Base-by-base conservation (phyloP, 2,113 vertebrate species). In the Candoia aspera region DNA sequence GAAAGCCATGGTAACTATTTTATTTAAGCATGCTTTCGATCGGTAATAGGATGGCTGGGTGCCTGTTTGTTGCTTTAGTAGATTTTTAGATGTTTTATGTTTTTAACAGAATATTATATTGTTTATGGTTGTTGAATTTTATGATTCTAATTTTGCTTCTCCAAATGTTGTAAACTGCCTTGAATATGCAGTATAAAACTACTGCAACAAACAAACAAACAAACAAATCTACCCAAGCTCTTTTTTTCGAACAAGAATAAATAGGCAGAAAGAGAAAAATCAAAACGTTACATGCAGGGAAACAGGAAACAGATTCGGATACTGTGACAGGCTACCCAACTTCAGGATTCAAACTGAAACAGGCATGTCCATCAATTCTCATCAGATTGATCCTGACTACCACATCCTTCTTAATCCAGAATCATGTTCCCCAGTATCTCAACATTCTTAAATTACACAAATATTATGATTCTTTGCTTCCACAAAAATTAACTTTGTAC, bases 211-310 rank as follows among this genome's bases (percentile, higher is more conserved):
- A 79, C 73, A 79, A 33, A 79, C 29, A 19, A 68, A 79, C 29
- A 19, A 68, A 37, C 24, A 49, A 64, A 29, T 64, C 33, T 10
- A 37, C 2, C 19, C 53, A 21, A 64, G 84, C 2, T 23, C 59
- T 85, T 55, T 73, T 79, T 87, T 89, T 3, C 86, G 6, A 55
- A 73, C 85, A 88, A 21, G 4, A n/a, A 59, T 1, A 83, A 84
- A n/a, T 4, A 19, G 87, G 57, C 11, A 60, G 60, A 86, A 46
- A 24, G 58, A 60, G 5, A 0, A 0, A 60, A 24, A 79, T 55
- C 2, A n/a, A 62, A 88, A 49, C 0, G 90, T 26, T 2, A 59
- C 0, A 6, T 11, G 6, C 79, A n/a, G 68, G 33, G 57, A 89
- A 37, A 0, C 3, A 79, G 84, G 90, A 60, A 90, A 87, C 46